Percentiles rank a stretch among this genome's conserved stretches.
Conservation (phyloP, 2,113 vertebrate genomes). For the Fregetta grallaria region DNA sequence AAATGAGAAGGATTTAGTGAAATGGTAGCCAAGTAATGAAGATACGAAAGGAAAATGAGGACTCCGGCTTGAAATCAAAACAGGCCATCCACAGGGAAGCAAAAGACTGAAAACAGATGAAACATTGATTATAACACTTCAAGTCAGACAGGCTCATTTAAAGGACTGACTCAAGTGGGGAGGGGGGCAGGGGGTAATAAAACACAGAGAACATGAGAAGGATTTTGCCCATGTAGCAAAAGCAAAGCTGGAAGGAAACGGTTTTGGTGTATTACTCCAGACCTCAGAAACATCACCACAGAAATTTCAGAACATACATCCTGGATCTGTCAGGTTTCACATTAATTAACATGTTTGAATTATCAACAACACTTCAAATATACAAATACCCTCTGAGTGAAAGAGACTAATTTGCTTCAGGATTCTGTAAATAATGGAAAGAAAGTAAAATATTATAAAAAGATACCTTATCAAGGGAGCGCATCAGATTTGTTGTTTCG, state of each 20-base stretch:
- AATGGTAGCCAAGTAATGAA: neutral
- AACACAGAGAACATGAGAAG: neutral
- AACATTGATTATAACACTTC: neutral
- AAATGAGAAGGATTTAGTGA: neutral
- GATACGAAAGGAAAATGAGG: neutral
- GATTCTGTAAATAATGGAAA: neutral
- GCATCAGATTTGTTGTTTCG: neutral
- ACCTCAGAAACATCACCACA: neutral
- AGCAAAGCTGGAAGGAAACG: neutral
- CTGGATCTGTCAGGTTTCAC: neutral
- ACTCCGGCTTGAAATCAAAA: neutral
- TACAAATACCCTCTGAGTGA: neutral
- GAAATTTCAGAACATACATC: neutral
- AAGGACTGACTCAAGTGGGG: neutral
- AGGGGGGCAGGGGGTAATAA: neutral
- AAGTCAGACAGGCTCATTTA: neutral
- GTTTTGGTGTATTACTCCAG: neutral
- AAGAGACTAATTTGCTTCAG: neutral
- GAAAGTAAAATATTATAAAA: neutral
- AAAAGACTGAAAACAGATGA: neutral
- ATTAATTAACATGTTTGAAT: neutral
- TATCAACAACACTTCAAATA: neutral
- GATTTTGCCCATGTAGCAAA: neutral
- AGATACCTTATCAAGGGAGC: neutral
- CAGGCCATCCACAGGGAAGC: neutral